Evolutionary conservation across 2,797 vertebrate species (phyloP).

Genomic region (Momotus momota): DNA sequence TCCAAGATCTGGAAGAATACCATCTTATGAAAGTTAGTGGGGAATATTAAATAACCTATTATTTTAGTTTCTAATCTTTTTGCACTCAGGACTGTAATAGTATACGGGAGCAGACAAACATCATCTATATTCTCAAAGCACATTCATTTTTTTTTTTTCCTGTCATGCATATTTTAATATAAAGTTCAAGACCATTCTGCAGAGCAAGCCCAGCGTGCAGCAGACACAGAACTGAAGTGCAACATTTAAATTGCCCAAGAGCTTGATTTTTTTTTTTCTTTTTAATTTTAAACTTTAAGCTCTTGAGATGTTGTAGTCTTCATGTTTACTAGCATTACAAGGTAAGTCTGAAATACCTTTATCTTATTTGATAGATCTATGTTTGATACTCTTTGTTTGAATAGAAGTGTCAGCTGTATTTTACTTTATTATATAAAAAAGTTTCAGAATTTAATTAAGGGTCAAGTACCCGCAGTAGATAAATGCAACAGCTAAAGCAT

Average conservation of each 20-base stretch:
- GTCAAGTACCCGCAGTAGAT: conserved; percentile 82
- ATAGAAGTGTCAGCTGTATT: conserved; percentile 87
- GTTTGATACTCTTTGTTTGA: conserved; percentile 80
- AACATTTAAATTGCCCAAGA: conserved; percentile 51
- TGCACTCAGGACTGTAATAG: background rate
- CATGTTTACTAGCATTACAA: conserved; percentile 75
- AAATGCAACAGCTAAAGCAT: conserved; percentile 87
- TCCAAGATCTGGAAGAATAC: background rate
- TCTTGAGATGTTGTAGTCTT: conserved; percentile 50
- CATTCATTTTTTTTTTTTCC: conserved; percentile 14
- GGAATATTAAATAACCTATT: background rate
- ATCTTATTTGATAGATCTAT: conserved; percentile 80
- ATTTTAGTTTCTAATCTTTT: background rate
- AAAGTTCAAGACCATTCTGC: conserved; percentile 60
- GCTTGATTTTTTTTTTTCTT: background rate
- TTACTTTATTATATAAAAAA: conserved; percentile 88
- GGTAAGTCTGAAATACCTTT: conserved; percentile 83
- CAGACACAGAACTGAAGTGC: background rate
- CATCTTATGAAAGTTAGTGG: background rate
- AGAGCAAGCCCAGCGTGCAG: conserved; percentile 53
- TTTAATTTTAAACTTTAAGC: conserved; percentile 55
- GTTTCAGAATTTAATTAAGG: conserved; percentile 90
- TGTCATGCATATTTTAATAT: conserved; percentile 61
- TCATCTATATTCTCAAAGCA: background rate
- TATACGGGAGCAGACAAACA: background rate